phyloP scores from a whole-genome alignment of 1,140 invertebrate genomes.

The Harpegnathos saltator region DNA sequence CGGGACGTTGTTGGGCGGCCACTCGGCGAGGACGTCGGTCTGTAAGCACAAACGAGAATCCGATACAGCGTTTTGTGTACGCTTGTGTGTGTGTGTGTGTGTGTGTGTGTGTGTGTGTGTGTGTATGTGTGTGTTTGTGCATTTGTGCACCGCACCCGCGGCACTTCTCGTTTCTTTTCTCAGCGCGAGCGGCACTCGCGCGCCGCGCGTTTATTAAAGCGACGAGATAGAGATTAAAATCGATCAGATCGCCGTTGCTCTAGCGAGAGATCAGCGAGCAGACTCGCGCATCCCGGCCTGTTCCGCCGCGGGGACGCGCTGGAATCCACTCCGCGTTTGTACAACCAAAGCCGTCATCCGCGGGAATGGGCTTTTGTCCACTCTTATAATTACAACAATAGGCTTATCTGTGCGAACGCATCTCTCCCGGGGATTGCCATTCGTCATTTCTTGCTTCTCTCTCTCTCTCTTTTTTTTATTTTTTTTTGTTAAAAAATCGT shows the following conservation, averaged over 20 bases:
- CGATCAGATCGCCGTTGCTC: background rate
- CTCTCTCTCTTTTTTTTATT: too few relatives aligned
- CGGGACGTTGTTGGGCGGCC: background rate
- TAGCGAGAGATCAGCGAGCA: too few relatives aligned
- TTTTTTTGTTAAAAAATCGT: slow-evolving; percentile 37
- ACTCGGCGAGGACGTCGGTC: slow-evolving; percentile 4
- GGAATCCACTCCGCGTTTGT: background rate
- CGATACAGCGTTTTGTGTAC: slow-evolving; percentile 1
- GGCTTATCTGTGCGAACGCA: slow-evolving; percentile 42
- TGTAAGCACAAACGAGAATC: slow-evolving; percentile 43
- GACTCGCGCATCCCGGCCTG: background rate
- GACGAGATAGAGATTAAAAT: background rate
- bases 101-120: too few relatives aligned
- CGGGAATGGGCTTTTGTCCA: slow-evolving; percentile 12
- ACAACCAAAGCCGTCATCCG: background rate
- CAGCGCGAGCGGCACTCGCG: background rate
- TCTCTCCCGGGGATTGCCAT: slow-evolving; percentile 20
- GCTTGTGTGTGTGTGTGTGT: background rate
- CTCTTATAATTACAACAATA: slow-evolving; percentile 47
- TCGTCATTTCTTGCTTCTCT: background rate
- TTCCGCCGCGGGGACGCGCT: background rate
- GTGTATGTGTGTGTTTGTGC: too few relatives aligned
- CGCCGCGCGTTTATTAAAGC: background rate
- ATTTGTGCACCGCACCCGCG: too few relatives aligned
- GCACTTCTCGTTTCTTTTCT: background rate